phyloP scores from a whole-genome alignment of 2,113 vertebrate species.

The Peromyscus leucopus region DNA sequence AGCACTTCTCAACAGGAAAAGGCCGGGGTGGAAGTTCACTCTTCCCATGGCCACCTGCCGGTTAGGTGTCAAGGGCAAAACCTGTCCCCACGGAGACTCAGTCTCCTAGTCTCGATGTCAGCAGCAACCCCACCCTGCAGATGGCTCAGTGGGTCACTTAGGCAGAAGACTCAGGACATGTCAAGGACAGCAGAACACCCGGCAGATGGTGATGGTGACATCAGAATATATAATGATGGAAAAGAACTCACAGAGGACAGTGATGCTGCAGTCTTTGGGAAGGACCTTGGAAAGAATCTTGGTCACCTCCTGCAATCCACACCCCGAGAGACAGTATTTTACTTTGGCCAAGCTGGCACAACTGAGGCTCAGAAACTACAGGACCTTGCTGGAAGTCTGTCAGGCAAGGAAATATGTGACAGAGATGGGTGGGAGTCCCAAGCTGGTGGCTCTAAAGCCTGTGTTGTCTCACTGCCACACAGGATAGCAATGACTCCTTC shows the following conservation, averaged over 20 bases:
- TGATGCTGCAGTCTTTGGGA: background rate
- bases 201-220: background rate
- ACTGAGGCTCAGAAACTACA: background rate
- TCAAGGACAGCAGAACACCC: background rate
- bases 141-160: background rate
- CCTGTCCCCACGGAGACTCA: background rate
- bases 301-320: background rate
- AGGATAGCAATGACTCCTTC: accelerated
- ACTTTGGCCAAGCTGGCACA: background rate
- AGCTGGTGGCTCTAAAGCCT: background rate
- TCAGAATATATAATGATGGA: background rate
- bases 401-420: background rate
- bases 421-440: background rate
- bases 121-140: background rate
- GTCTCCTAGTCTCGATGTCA: background rate
- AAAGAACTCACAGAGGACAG: background rate
- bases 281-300: background rate
- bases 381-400: background rate
- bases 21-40: background rate
- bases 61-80: background rate
- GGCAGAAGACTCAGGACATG: background rate
- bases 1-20: background rate
- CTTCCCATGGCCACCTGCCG: background rate
- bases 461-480: background rate
- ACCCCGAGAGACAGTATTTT: background rate